Conservation (phyloP, 1,140 invertebrate species). For the Charaxes varanes region DNA sequence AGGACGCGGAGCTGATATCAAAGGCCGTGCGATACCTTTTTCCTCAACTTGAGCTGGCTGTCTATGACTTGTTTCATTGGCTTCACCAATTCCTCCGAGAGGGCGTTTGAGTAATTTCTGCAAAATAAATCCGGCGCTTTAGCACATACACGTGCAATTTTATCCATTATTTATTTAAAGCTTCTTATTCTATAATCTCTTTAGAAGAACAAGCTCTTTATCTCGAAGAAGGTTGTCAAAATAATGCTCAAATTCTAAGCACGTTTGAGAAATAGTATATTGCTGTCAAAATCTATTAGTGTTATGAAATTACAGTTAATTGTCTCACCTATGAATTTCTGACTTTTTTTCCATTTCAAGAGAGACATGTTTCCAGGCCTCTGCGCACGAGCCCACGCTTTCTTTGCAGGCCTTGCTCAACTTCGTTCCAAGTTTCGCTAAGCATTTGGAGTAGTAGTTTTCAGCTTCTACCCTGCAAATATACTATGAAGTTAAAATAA, state of each 20-base stretch:
- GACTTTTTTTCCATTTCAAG: slow-evolving; percentile 93
- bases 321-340: slow-evolving; percentile 86
- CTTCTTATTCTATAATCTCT: too few relatives aligned
- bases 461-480: slow-evolving; percentile 89
- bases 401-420: slow-evolving; percentile 87
- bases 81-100: slow-evolving; percentile 92
- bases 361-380: slow-evolving; percentile 92
- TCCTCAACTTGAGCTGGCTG: slow-evolving; percentile 85
- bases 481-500: slow-evolving; percentile 19
- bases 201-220: too few relatives aligned
- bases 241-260: too few relatives aligned
- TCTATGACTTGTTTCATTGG: slow-evolving; percentile 85
- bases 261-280: too few relatives aligned
- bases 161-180: not conserved
- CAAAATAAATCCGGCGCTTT: slow-evolving; percentile 13
- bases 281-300: too few relatives aligned
- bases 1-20: too few relatives aligned
- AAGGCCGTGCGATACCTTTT: slow-evolving; percentile 67
- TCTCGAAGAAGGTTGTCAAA: too few relatives aligned
- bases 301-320: too few relatives aligned
- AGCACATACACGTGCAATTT: not conserved
- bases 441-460: slow-evolving; percentile 90
- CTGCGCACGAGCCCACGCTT: slow-evolving; percentile 86
- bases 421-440: slow-evolving; percentile 90
- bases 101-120: slow-evolving; percentile 83